Evolutionary conservation across 2,888 invertebrate genomes (phyloP), one percentile per base, ranked within the genome.

Genomic region (Myopa tessellatipennis): DNA sequence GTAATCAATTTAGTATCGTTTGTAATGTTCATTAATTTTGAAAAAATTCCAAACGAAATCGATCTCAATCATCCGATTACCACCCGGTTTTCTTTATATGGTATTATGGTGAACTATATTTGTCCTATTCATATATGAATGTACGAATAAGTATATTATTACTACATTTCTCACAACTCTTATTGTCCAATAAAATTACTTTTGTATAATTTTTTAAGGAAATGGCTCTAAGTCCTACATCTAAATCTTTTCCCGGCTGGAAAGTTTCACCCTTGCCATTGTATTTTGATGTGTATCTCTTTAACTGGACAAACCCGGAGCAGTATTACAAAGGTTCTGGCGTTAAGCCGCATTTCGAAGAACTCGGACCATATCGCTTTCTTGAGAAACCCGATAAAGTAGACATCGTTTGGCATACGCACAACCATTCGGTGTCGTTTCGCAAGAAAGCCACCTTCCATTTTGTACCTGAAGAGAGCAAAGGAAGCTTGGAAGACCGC

Each of bases 261-360:
- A 91, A 92, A 83, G 92, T 91, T 34, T 92, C 93, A 0, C 90
- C 91, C 0, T 87, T 94, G 45, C 93, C 93, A 0, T 86, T 95
- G 0, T 90, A 90, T 83, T 90, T 95, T 80, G 93, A 94, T 83
- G 90, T 95, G 70, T 93, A 92, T 86, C 90, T 94, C 81, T 95
- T 93, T 86, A 95, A 95, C 88, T 95, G 95, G 95, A 95, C 95
- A 4, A 95, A 95, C 88, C 92, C 94, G 0, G 90, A 93, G 34
- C 91, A 92, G 75, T 91, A 92, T 58, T 90, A 91, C 4, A 90
- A 91, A 16, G 91, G 90, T 72, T 90, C 90, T 2, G 83, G 84
- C 1, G 92, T 91, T 79, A 93, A 92, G 82, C 93, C 92, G 0
- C 89, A 85, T 63, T 90, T 93, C 69, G 86, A 88, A 69, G 87